Evolutionary conservation across 2,113 vertebrate species (phyloP).

Genomic region (Rutilus rutilus): DNA sequence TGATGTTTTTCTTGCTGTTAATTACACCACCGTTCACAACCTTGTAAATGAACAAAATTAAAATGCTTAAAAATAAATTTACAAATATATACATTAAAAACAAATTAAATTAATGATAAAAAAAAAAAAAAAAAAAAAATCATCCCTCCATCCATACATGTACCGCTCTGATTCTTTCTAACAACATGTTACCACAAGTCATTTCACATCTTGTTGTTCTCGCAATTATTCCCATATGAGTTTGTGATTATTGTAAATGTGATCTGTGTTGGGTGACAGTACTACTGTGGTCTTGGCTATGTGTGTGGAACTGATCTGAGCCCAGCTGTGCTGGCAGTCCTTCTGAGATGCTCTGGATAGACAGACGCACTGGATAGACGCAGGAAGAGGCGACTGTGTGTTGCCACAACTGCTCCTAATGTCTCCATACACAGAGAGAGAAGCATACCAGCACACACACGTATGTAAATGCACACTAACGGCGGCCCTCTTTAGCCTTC

Average conservation of each 20-base stretch:
- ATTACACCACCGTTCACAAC: too few relatives aligned
- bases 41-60: too few relatives aligned
- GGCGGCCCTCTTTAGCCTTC: conserved; percentile 58
- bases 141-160: background rate
- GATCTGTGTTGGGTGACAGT: background rate
- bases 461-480: conserved; percentile 41
- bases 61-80: background rate
- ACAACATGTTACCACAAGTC: background rate
- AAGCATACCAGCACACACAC: conserved; percentile 14
- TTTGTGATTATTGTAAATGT: conserved; percentile 24
- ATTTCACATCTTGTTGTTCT: conserved; percentile 5
- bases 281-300: conserved; percentile 32
- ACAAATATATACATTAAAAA: background rate
- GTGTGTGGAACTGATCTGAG: conserved; percentile 33
- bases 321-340: conserved; percentile 9
- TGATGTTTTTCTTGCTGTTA: too few relatives aligned
- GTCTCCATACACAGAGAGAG: conserved; percentile 20
- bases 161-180: background rate
- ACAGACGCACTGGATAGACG: conserved; percentile 23
- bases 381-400: background rate
- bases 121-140: background rate
- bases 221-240: conserved; percentile 10
- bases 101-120: background rate
- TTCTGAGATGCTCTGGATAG: conserved; percentile 15
- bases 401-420: conserved; percentile 31